phyloP scores from a whole-genome alignment of 92 coral and sea anemone genomes.

The Umimayanthus chanpuru region DNA sequence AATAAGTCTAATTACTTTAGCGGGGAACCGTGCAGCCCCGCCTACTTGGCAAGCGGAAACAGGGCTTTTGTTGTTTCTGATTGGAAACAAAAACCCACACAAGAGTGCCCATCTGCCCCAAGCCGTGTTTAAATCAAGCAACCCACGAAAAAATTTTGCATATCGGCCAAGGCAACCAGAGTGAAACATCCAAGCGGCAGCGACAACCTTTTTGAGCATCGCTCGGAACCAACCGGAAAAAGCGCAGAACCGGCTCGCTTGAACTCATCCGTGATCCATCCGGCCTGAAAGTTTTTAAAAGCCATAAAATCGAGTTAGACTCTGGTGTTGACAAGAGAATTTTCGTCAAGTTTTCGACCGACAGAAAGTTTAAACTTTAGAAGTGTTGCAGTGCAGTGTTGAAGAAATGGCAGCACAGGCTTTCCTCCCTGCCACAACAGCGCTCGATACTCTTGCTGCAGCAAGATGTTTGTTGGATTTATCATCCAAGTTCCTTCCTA shows the following conservation, averaged over 20 bases:
- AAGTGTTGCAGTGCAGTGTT: not conserved
- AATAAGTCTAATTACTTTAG: constrained; percentile 59
- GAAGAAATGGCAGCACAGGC: constrained; percentile 62
- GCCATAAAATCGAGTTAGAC: not conserved
- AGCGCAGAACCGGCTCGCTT: not conserved
- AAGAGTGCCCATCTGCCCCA: constrained; percentile 65
- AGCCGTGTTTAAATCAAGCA: constrained; percentile 44
- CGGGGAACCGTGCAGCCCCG: constrained; percentile 56
- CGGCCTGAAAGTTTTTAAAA: not conserved
- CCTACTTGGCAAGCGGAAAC: constrained; percentile 76
- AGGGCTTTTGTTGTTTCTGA: constrained; percentile 69
- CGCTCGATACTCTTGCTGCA: constrained; percentile 78
- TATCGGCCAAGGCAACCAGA: constrained; percentile 37
- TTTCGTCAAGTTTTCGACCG: constrained; percentile 35
- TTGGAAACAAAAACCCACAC: constrained; percentile 76
- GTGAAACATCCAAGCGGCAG: not conserved
- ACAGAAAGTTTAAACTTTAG: constrained; percentile 2
- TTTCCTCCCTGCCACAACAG: constrained; percentile 53
- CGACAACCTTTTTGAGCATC: not conserved
- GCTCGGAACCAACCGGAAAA: not conserved
- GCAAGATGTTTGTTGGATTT: constrained; percentile 86
- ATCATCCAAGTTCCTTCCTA: constrained; percentile 73
- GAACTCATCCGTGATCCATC: not conserved
- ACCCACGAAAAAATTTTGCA: constrained; percentile 33
- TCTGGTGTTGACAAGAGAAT: not conserved